Evolutionary conservation across 2,113 vertebrate species (phyloP), one percentile per base, ranked within the genome.

Genomic region (Stictonetta naevosa): DNA sequence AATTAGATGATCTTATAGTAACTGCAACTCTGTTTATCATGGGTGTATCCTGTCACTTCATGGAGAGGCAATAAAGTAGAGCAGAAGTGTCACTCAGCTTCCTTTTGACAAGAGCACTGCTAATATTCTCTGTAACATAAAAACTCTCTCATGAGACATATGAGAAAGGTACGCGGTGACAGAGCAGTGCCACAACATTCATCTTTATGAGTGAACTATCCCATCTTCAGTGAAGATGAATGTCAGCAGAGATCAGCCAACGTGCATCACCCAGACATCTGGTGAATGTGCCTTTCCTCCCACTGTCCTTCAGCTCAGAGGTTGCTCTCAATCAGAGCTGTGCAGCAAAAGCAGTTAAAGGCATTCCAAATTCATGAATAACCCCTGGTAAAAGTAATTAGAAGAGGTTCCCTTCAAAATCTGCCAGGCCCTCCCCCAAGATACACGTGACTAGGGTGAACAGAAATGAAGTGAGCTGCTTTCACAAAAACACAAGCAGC

Each of bases 151-250:
- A 15, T 52, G 96, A 97, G 95, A 93, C 59, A 6, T 55, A 48
- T 14, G 7, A 52, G 83, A 82, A 95, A 94, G 90, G 76, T 63
- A 77, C 2, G 2, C 7, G 2, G 69, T 56, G 86, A 93, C 94
- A 75, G 83, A 73, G 75, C 75, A 56, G 92, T 66, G 62, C 73
- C 87, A 85, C 74, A 94, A 52, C 95, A 97, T 97, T 79, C 92
- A 74, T 97, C 98, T 97, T 97, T 82, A 87, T 94, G 96, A 98
- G 84, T 81, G 93, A 98, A 74, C 88, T 83, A 28, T 40, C 92
- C 69, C 69, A 40, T 90, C 95, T 83, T 76, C 14, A 55, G 68
- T 12, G 18, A 92, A 97, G 95, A 98, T 84, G 90, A 95, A 97
- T 93, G 93, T 82, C 96, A 94, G 80, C 78, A 91, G 79, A 91